Percentiles rank a stretch among this genome's conserved stretches.
These are phyloP conservation scores for Thamnophis elegans DNA, from an alignment of 2,797 vertebrate species.

Conservation along the genomic window DNA sequence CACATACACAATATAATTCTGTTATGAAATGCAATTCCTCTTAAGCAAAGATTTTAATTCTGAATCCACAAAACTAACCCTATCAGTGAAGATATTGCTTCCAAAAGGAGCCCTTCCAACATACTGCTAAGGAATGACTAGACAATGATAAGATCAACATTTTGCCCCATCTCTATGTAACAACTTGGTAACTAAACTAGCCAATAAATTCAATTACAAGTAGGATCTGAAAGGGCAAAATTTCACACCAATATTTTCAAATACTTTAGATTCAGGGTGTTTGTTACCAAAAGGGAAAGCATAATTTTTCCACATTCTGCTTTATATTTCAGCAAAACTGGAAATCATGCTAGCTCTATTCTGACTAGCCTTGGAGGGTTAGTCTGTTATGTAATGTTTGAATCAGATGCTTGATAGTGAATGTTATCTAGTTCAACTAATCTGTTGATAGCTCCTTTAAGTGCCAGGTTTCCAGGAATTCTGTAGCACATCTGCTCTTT, in stretches of 20 bases:
- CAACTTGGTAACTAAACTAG: not conserved
- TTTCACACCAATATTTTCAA: not conserved
- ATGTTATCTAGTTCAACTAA: not conserved
- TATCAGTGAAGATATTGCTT: not conserved
- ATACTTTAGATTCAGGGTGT: not conserved
- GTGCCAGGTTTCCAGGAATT: not conserved
- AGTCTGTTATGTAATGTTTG: not conserved
- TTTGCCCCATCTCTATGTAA: no score
- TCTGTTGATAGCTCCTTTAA: not conserved
- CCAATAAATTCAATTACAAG: not conserved
- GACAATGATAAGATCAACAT: not conserved
- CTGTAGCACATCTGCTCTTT: not conserved
- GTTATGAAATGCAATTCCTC: not conserved
- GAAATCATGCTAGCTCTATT: not conserved
- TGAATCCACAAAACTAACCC: not conserved
- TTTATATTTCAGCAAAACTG: not conserved
- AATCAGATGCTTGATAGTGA: not conserved
- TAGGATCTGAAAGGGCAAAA: not conserved
- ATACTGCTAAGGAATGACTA: not conserved
- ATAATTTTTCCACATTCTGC: not conserved
- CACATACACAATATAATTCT: not conserved
- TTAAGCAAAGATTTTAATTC: not conserved
- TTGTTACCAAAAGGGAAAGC: not conserved
- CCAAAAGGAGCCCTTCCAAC: not conserved
- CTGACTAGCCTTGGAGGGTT: not conserved